phyloP scores from a whole-genome alignment of 2,113 vertebrate genomes.

The Hypocryptadius cinnamomeus region DNA sequence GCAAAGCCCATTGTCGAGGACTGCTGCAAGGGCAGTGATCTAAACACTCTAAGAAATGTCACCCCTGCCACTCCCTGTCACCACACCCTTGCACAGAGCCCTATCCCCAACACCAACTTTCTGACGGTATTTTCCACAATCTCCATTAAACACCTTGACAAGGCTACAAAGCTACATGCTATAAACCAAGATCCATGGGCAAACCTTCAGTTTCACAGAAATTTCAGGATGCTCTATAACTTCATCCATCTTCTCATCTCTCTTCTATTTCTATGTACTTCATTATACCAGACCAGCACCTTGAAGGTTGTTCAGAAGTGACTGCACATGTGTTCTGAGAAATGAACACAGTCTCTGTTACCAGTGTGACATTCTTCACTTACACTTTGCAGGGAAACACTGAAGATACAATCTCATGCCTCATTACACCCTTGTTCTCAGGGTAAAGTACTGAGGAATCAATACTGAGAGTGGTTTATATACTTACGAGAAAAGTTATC shows the following conservation, averaged over 20 bases:
- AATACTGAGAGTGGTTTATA: not conserved
- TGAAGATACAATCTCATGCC: not conserved
- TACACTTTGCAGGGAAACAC: not conserved
- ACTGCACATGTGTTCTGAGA: not conserved
- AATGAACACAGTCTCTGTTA: not conserved
- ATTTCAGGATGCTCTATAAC: not conserved
- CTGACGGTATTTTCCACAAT: not conserved
- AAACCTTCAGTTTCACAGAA: not conserved
- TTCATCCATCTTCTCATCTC: not conserved
- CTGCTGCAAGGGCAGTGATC: not conserved
- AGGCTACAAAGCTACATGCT: fast-evolving
- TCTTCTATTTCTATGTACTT: not conserved
- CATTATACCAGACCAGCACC: not conserved
- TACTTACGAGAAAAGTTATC: not conserved
- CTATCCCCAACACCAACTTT: not conserved
- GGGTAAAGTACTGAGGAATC: not conserved
- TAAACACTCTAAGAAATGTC: not conserved
- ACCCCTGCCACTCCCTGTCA: not conserved
- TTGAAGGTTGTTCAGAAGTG: not conserved
- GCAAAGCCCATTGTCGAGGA: fast-evolving
- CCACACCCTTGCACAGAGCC: not conserved
- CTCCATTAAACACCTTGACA: not conserved
- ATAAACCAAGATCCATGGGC: not conserved
- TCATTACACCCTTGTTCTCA: not conserved
- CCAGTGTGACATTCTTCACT: not conserved